Base-by-base conservation (phyloP, 2,888 invertebrate genomes). In the Dynastes grantii region DNA sequence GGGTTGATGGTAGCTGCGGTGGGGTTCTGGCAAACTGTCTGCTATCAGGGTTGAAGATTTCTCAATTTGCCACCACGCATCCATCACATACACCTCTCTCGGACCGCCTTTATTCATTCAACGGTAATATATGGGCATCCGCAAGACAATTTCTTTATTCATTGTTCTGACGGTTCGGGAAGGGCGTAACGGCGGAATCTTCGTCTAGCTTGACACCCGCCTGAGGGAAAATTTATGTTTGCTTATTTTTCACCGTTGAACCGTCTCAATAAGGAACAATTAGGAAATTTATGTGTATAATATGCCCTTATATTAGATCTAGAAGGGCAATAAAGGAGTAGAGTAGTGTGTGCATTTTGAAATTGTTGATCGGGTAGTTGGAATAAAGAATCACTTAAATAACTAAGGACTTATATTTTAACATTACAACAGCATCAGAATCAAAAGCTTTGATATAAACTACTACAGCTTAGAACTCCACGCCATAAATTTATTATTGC, bases 11-110 rank as follows among this genome's bases (percentile, higher is more conserved):
- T 11, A 27, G 29, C 11, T 27, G 84, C 85, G 83, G 83, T 81
- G 82, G 81, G 84, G 83, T 68, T 83, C 82, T 84, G 82, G 83
- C 82, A 82, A 82, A 83, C 81, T 84, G 85, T 85, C 85, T 85
- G 82, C 83, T 84, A 84, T 83, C 83, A 83, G 84, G 84, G 83
- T 83, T 83, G 84, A 83, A 85, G 85, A 86, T 86, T 86, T 86
- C 86, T 86, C 86, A 86, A 86, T 86, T 86, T 86, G 86, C 86
- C 85, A 85, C 83, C 83, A 80, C 81, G 81, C 83, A 85, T 85
- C 83, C 84, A 85, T 85, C 85, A 85, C 83, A 55, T 55, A 61
- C 73, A 75, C 71, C 61, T 75, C 61, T 22, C 73, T 55, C 73
- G 58, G 49, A 64, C 64, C 75, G 71, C 78, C 76, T 58, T 78